Evolutionary conservation across 2,797 vertebrate species (phyloP).

Genomic region (Darevskia nairensis): DNA sequence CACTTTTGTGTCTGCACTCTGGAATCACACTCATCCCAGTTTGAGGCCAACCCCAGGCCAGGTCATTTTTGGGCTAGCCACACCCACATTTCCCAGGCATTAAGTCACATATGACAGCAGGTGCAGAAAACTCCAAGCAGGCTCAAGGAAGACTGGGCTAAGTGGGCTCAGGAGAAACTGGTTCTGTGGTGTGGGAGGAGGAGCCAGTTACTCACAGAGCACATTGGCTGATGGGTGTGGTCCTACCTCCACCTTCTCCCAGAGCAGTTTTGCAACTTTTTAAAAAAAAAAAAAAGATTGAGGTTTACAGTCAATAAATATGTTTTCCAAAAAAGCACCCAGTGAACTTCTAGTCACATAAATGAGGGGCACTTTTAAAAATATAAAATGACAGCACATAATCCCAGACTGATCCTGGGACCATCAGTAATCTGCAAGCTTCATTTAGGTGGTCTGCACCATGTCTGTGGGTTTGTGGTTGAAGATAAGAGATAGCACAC

Average conservation of each 20-base stretch:
- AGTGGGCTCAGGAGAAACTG: neutral
- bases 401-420: too few species aligned
- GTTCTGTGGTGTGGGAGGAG: neutral
- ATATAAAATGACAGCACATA: neutral
- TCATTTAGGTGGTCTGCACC: too few species aligned
- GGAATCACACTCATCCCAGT: neutral
- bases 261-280: neutral
- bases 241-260: neutral
- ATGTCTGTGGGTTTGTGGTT: too few species aligned
- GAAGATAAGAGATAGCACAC: too few species aligned
- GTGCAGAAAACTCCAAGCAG: too few species aligned
- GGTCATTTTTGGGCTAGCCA: too few species aligned
- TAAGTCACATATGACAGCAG: too few species aligned
- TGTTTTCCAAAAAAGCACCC: neutral
- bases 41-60: too few species aligned
- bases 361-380: neutral
- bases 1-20: neutral
- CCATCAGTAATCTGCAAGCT: too few species aligned
- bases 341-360: neutral
- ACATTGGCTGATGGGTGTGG: neutral
- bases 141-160: neutral
- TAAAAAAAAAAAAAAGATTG: neutral
- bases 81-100: too few species aligned
- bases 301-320: neutral
- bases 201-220: neutral